phyloP scores from a whole-genome alignment of 2,797 vertebrate species.

The Liasis olivaceus region DNA sequence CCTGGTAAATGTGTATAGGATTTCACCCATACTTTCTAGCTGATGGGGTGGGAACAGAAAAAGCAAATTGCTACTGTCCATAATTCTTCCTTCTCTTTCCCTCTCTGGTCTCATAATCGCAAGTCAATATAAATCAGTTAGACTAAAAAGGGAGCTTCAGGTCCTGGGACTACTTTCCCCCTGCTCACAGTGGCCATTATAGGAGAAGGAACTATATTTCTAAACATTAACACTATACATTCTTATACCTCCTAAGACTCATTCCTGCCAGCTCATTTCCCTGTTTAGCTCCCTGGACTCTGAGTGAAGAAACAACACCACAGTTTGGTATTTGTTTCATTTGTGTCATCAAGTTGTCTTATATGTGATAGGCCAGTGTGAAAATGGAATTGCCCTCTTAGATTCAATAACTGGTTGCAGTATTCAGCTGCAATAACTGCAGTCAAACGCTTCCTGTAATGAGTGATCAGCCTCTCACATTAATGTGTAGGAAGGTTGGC shows the following conservation, averaged over 20 bases:
- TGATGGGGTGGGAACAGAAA: not conserved
- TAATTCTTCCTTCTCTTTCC: not conserved
- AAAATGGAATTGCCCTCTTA: not conserved
- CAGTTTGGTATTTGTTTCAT: not conserved
- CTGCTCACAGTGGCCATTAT: not conserved
- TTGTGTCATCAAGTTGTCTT: not conserved
- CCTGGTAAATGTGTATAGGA: not conserved
- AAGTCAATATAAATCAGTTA: not conserved
- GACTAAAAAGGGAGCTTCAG: not conserved
- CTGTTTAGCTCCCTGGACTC: not conserved
- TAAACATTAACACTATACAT: not conserved
- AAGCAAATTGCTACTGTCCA: not conserved
- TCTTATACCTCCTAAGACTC: not conserved
- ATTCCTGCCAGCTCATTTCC: not conserved
- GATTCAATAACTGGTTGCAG: not conserved
- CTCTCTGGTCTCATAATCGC: not conserved
- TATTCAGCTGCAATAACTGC: not conserved
- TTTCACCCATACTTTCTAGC: not conserved
- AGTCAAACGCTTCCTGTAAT: not conserved
- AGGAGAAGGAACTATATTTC: not conserved
- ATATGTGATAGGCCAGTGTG: not conserved
- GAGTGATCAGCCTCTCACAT: not conserved
- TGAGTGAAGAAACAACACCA: not conserved
- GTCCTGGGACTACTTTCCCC: not conserved
- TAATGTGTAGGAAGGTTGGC: not conserved